phyloP scores from a whole-genome alignment of 2,797 vertebrate species.

The Ceryle rudis region DNA sequence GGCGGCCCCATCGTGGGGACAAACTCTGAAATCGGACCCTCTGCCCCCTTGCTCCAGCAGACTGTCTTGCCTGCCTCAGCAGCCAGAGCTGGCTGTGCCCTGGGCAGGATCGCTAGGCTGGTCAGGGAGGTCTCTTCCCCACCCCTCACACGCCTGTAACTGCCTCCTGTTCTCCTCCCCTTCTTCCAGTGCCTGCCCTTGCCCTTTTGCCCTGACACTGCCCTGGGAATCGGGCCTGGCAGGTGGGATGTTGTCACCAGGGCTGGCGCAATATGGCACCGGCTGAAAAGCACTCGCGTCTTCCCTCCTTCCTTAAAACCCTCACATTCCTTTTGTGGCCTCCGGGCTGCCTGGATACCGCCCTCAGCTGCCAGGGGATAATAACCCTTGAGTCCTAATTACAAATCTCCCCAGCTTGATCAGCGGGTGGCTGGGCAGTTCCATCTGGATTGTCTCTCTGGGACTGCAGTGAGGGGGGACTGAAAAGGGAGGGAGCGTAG shows the following conservation, averaged over 20 bases:
- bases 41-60: not conserved
- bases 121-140: not conserved
- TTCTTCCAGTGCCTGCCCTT: not conserved
- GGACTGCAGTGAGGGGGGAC: not conserved
- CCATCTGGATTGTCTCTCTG: conserved; percentile 20
- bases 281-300: not conserved
- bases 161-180: not conserved
- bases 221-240: not conserved
- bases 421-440: not conserved
- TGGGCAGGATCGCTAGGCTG: not conserved
- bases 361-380: conserved; percentile 39
- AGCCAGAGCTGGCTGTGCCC: not conserved
- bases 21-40: not conserved
- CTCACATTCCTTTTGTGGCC: not conserved
- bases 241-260: not conserved
- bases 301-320: not conserved
- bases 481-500: not conserved
- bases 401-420: not conserved
- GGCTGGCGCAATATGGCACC: not conserved
- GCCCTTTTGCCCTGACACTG: not conserved
- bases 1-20: fast-evolving
- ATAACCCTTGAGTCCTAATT: not conserved
- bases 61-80: not conserved
- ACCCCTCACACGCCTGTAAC: not conserved
- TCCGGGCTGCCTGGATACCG: not conserved